Base-by-base conservation (phyloP, 2,888 invertebrate species). In the Acheta domesticus region DNA sequence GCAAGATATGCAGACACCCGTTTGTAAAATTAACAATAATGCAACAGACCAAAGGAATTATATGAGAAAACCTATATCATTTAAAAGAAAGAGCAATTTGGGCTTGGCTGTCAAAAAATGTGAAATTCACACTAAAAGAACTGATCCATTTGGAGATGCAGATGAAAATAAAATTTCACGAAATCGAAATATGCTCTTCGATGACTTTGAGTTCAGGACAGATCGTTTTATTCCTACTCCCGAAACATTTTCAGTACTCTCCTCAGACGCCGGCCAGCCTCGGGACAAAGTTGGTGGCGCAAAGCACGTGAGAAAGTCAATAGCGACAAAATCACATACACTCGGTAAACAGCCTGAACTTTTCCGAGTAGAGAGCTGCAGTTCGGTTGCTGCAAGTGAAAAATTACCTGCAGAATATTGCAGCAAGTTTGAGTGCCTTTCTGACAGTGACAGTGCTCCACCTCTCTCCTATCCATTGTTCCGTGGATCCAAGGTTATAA, bases 361-460 rank as follows among this genome's bases (percentile, higher is more conserved):
- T 19, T 19, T 14, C 62, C 14, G 62, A 62, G 62, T 62, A n/a
- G 62, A 62, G n/a, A 62, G 62, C n/a, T 19, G 62, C 62, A 19
- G 62, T 62, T 62, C 62, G 16, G n/a, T 62, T 62, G 62, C 16
- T 62, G 62, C 14, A n/a, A 62, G 62, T n/a, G 62, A 62, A 19
- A 62, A 62, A 62, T 62, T n/a, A 62, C 14, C 62, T 19, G 16
- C 62, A n/a, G 62, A 62, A 62, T 62, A 19, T n/a, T 62, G 62
- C n/a, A 62, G n/a, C 62, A 62, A 62, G n/a, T 62, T 62, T 62
- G 62, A 62, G 62, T 62, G 62, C n/a, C 62, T 62, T 62, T 62
- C 62, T 14, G 62, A 62, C n/a, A 62, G 62, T n/a, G 62, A 62
- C n/a, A 62, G 62, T 62, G 62, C 16, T 14, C n/a, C 62, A n/a